These are phyloP conservation scores for Acanthosepion lycidas DNA, from an alignment of 2,888 invertebrate genomes.

Conservation along the genomic window DNA sequence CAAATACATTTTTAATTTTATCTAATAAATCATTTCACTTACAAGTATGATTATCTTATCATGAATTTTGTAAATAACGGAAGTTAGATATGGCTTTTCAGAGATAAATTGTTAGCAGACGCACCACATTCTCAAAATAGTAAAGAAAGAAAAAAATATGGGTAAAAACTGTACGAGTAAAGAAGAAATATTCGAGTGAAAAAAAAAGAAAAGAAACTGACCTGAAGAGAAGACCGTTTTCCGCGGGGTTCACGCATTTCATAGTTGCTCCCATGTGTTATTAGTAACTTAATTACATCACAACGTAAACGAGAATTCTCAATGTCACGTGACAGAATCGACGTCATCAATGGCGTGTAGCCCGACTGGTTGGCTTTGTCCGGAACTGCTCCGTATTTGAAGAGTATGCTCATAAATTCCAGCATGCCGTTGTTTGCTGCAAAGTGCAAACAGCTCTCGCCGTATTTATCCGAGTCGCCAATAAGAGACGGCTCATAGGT, in stretches of 20 bases:
- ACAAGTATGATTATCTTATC: background rate
- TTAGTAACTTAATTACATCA: slow-evolving; percentile 55
- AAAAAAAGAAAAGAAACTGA: slow-evolving; percentile 48
- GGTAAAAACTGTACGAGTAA: background rate
- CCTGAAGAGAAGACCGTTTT: slow-evolving; percentile 65
- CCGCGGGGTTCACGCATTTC: slow-evolving; percentile 60
- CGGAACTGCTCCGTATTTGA: slow-evolving; percentile 60
- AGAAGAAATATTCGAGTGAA: background rate
- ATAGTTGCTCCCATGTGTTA: slow-evolving; percentile 60
- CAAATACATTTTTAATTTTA: background rate
- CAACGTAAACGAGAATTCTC: slow-evolving; percentile 51
- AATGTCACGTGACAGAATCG: slow-evolving; percentile 53
- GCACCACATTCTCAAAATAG: background rate
- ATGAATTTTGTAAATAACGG: background rate
- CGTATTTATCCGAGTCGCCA: slow-evolving; percentile 60
- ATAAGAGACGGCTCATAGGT: slow-evolving; percentile 54
- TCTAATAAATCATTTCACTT: background rate
- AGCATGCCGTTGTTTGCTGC: slow-evolving; percentile 62
- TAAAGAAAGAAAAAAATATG: background rate
- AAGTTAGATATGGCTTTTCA: background rate
- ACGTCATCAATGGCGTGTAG: slow-evolving; percentile 64
- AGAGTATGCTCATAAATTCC: slow-evolving; percentile 58
- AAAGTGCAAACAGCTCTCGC: slow-evolving; percentile 63
- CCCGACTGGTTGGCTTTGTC: slow-evolving; percentile 61
- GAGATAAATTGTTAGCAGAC: background rate